Percentiles rank a stretch among this genome's conserved stretches.
These are phyloP conservation scores for Leucoraja ocellata DNA, from an alignment of 2,797 vertebrate genomes.

Conservation along the genomic window DNA sequence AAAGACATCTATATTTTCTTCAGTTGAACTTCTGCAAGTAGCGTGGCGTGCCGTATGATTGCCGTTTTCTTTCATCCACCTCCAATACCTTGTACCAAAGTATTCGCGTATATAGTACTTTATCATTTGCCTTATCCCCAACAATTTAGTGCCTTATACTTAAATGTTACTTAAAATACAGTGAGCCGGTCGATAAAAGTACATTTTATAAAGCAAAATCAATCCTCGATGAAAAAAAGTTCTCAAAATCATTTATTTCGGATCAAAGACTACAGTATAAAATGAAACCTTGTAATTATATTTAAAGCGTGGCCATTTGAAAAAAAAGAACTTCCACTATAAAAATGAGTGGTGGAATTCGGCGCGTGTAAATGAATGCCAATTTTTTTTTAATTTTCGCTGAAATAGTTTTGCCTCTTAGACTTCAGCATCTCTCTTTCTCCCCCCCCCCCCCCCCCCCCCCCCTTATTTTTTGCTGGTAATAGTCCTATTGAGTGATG, in stretches of 20 bases:
- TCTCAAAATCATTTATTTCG: neutral
- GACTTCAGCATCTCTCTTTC: neutral
- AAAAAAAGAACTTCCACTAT: neutral
- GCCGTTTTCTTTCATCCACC: neutral
- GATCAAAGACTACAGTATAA: constrained; percentile 11
- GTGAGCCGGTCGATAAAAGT: neutral
- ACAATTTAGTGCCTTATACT: neutral
- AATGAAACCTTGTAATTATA: constrained; percentile 22
- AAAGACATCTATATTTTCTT: constrained; percentile 25
- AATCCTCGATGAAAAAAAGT: neutral
- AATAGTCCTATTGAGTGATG: constrained; percentile 67
- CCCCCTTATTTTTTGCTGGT: constrained; percentile 62
- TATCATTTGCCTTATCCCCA: neutral
- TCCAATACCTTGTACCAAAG: neutral
- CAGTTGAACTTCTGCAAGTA: constrained; percentile 10
- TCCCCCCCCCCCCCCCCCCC: constrained; percentile 24
- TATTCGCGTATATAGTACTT: neutral
- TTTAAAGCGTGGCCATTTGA: neutral
- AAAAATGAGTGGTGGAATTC: constrained; percentile 42
- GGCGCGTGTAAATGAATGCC: constrained; percentile 49
- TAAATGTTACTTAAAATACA: neutral
- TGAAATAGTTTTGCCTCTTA: constrained; percentile 19
- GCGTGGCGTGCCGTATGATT: no score
- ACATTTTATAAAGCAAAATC: neutral
- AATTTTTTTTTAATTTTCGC: constrained; percentile 45